These are phyloP conservation scores for Lepidocyrtoides sp. DNA, from an alignment of 2,888 invertebrate genomes.

Conservation along the genomic window DNA sequence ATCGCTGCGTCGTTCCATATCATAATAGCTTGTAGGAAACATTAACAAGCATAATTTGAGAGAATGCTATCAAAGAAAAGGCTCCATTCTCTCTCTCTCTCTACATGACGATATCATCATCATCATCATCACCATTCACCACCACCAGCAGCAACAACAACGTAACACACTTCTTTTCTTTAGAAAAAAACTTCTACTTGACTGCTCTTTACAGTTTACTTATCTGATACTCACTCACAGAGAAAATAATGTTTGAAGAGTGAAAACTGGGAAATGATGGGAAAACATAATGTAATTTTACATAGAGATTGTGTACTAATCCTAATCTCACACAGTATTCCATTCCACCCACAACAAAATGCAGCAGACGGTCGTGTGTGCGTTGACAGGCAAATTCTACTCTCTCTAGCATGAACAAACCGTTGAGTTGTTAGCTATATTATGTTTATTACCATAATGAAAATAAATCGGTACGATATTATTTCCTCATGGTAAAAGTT, in stretches of 20 bases:
- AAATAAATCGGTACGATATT: neutral
- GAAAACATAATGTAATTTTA: neutral
- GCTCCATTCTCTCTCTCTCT: neutral
- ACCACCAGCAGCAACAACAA: neutral
- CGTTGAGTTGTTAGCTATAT: neutral
- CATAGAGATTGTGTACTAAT: too few species aligned
- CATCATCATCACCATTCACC: conserved; percentile 10
- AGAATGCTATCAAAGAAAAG: neutral
- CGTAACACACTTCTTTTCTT: conserved; percentile 11
- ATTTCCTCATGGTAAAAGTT: too few species aligned
- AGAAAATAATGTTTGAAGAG: neutral
- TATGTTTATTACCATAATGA: too few species aligned
- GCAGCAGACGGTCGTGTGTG: neutral
- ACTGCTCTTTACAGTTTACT: too few species aligned
- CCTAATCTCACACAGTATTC: neutral
- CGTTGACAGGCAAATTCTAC: neutral
- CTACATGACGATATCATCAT: neutral
- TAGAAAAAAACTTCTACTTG: too few species aligned
- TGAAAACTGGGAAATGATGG: neutral
- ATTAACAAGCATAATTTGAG: conserved; percentile 34
- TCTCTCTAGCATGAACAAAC: neutral
- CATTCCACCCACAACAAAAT: neutral
- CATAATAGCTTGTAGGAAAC: conserved; percentile 22
- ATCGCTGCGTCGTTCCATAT: conserved; percentile 10
- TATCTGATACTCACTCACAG: too few species aligned